Percentiles rank a stretch among this genome's conserved stretches.
These are phyloP conservation scores for Cephonodes hylas DNA, from an alignment of 2,888 invertebrate genomes.

Conservation along the genomic window DNA sequence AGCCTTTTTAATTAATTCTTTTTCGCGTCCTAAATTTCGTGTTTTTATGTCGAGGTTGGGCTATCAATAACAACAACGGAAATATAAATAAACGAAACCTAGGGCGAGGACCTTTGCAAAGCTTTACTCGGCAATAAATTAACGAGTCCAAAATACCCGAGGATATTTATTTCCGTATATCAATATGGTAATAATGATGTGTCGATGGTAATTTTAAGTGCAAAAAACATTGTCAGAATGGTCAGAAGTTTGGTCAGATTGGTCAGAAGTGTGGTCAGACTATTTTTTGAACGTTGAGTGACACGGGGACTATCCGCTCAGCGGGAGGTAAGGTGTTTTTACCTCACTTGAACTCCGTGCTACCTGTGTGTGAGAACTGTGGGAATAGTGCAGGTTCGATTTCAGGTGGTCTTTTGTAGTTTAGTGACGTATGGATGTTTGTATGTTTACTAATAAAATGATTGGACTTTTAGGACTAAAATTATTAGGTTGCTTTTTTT, in stretches of 20 bases:
- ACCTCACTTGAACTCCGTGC: conserved; percentile 58
- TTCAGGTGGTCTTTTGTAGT: not conserved
- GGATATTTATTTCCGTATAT: not conserved
- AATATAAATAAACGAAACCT: not conserved
- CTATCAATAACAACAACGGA: not conserved
- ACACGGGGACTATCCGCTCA: conserved; percentile 57
- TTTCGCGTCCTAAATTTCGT: no score
- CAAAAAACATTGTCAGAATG: conserved; percentile 23
- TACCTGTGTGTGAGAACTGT: conserved; percentile 40
- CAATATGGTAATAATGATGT: conserved; percentile 39
- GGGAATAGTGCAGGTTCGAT: not conserved
- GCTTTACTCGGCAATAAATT: not conserved
- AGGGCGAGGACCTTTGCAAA: not conserved
- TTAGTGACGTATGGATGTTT: no score
- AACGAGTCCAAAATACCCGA: not conserved
- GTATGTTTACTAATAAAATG: no score
- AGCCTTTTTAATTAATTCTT: no score
- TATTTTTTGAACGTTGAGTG: conserved; percentile 60
- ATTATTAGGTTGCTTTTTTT: no score
- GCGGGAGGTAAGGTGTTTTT: conserved; percentile 63
- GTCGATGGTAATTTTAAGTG: conserved; percentile 35
- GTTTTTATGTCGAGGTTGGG: not conserved
- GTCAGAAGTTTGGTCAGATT: conserved; percentile 25
- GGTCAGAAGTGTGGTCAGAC: conserved; percentile 27
- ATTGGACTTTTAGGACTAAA: not conserved